Evolutionary conservation across 2,888 invertebrate species (phyloP), one percentile per base, ranked within the genome.

Genomic region (Andrena haemorrhoa): DNA sequence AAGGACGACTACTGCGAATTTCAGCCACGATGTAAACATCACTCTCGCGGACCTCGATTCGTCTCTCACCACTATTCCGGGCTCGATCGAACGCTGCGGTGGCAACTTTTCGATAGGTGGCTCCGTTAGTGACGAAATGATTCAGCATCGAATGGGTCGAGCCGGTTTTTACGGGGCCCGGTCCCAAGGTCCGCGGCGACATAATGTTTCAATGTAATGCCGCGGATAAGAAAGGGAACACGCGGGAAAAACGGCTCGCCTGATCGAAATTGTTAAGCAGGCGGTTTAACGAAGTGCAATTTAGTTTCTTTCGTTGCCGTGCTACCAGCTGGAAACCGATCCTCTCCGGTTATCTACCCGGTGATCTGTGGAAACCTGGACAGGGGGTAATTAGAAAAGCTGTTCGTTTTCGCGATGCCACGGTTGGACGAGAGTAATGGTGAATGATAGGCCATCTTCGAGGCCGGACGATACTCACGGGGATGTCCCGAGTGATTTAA

Each of bases 41-140:
- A 70, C 8, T 10, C 23, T 63, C 26, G 58, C 75, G 12, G 35
- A 61, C 35, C 8, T 49, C 12, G 69, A 12, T 33, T 49, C 26
- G n/a, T 16, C 35, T 53, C 16, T 23, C 53, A 31, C 53, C 31
- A 61, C 53, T 66, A 73, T 65, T 73, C 29, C 26, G 60, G 64
- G 56, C 63, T 20, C 41, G 23, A 35, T 47, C 71, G 63, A 71
- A 33, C 63, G 29, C 49, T 47, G 20, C 51, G 49, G 41, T 60
- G 23, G 51, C 72, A 77, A 80, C 72, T 69, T 80, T 80, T 80
- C 61, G 63, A 72, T 75, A 64, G 64, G 78, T 69, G 58, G 64
- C 80, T 78, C 78, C 23, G 56, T 78, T 81, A 81, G 80, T 78
- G 80, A 81, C 78, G 73, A 81, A 81, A 78, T 81, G 78, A 78